Percentiles rank a stretch among this genome's conserved stretches.
These are phyloP conservation scores for Torymus auratus DNA, from an alignment of 2,888 invertebrate genomes.

Conservation along the genomic window DNA sequence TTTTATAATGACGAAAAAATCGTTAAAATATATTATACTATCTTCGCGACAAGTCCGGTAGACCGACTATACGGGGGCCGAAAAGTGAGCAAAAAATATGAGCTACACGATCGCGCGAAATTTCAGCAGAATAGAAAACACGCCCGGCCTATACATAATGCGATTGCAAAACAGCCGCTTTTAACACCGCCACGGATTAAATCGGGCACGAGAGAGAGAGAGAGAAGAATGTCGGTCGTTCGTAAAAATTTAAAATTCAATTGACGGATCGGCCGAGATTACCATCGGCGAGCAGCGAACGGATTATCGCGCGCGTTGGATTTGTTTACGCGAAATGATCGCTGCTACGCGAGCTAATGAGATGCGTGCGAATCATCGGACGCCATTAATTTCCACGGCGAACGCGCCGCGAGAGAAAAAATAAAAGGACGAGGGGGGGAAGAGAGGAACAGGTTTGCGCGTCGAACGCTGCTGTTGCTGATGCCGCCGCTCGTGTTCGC, in stretches of 20 bases:
- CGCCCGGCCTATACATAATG: not conserved
- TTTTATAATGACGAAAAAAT: too few species aligned
- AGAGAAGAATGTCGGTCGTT: not conserved
- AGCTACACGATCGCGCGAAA: too few species aligned
- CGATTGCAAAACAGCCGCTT: slow-evolving; percentile 22
- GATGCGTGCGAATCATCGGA: slow-evolving; percentile 43
- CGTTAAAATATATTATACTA: too few species aligned
- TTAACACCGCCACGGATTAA: slow-evolving; percentile 1
- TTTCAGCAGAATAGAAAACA: not conserved
- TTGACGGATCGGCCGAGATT: slow-evolving; percentile 41
- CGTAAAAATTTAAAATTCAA: slow-evolving; percentile 45
- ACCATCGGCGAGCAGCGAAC: slow-evolving; percentile 34
- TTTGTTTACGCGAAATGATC: slow-evolving; percentile 38
- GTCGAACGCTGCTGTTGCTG: not conserved
- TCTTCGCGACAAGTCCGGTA: too few species aligned
- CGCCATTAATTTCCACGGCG: slow-evolving; percentile 39
- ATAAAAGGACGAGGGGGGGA: slow-evolving; percentile 5
- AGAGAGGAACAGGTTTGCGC: slow-evolving; percentile 36
- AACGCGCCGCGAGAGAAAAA: not conserved
- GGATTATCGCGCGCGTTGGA: slow-evolving; percentile 34
- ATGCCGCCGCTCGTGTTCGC: slow-evolving; percentile 13
- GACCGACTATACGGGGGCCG: too few species aligned
- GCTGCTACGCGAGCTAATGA: slow-evolving; percentile 27
- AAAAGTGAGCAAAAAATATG: too few species aligned
- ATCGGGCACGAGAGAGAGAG: not conserved